Conservation (phyloP, 2,797 vertebrate genomes). For the Hippoglossus hippoglossus region DNA sequence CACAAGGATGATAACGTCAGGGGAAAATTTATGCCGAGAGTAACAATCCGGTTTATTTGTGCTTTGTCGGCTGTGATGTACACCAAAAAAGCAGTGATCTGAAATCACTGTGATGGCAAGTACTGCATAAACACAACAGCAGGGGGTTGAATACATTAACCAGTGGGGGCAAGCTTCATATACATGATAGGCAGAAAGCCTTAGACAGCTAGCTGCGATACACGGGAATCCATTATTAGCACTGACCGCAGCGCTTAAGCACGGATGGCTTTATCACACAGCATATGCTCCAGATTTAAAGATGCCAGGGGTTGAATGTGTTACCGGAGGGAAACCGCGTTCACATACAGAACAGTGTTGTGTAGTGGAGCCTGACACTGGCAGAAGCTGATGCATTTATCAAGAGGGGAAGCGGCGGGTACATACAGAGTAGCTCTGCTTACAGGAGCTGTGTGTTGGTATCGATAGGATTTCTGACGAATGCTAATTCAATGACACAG, state of each 20-base stretch:
- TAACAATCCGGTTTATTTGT: slow-evolving; percentile 74
- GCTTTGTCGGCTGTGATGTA: slow-evolving; percentile 52
- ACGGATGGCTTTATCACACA: not conserved
- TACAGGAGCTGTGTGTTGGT: not conserved
- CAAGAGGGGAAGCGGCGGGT: not conserved
- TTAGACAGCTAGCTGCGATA: slow-evolving; percentile 30
- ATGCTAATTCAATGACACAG: not conserved
- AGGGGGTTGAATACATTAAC: slow-evolving; percentile 48
- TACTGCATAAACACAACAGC: slow-evolving; percentile 45
- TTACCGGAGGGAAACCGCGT: not conserved
- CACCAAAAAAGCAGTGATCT: slow-evolving; percentile 26
- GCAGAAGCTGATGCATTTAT: not conserved
- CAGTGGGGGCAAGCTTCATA: slow-evolving; percentile 11
- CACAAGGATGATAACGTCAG: slow-evolving; percentile 50
- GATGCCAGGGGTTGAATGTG: not conserved
- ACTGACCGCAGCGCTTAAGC: not conserved
- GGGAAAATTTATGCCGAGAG: slow-evolving; percentile 63
- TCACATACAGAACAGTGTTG: not conserved
- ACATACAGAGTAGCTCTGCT: not conserved
- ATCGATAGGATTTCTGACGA: not conserved
- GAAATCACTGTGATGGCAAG: slow-evolving; percentile 50
- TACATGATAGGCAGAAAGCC: slow-evolving; percentile 34
- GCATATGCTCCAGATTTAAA: no score
- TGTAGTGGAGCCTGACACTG: slow-evolving; percentile 9
- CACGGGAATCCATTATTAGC: slow-evolving; percentile 13